Evolutionary conservation across 2,797 vertebrate genomes (phyloP), one percentile per base, ranked within the genome.

Genomic region (Pipistrellus pygmaeus): DNA sequence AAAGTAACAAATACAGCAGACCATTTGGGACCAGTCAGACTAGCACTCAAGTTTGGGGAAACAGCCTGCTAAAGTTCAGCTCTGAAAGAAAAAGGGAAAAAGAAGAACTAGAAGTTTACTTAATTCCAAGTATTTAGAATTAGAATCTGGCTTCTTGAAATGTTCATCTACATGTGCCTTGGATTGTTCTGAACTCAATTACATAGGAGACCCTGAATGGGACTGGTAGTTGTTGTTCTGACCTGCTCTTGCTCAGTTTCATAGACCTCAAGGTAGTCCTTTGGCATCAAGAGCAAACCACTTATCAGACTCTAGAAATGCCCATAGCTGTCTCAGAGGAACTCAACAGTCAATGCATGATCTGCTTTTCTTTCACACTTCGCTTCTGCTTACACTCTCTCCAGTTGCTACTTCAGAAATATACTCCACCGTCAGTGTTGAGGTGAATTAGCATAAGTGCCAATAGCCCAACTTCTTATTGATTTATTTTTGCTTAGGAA

Each of bases 71-170:
- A 25, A 44, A 81, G 30, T 48, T 64, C 53, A 89, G 14, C 85
- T 95, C 44, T 90, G 30, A 51, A 71, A 80, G 77, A 92, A 86
- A n/a, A 71, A 60, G 64, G 60, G 60, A 23, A 41, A 35, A 53
- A 38, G 18, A 48, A 85, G 12, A 35, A 89, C 88, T 35, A 57
- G n/a, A 90, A 17, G 4, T 80, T 85, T 46, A 81, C 32, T 75
- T 32, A 57, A 66, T 86, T 84, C n/a, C 44, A 88, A 38, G 4
- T 66, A n/a, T 75, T 92, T 81, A 81, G 71, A 86, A 69, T 86
- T 46, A 23, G 72, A 86, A 55, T 71, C 30, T 38, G 38, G 35
- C 86, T 86, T 84, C 69, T 27, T 92, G 51, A 94, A 87, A 60
- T 69, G 32, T 21, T 30, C n/a, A n/a, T n/a, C 55, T 38, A 6